phyloP scores from a whole-genome alignment of 2,888 invertebrate species.

The Drosophila lutescens region DNA sequence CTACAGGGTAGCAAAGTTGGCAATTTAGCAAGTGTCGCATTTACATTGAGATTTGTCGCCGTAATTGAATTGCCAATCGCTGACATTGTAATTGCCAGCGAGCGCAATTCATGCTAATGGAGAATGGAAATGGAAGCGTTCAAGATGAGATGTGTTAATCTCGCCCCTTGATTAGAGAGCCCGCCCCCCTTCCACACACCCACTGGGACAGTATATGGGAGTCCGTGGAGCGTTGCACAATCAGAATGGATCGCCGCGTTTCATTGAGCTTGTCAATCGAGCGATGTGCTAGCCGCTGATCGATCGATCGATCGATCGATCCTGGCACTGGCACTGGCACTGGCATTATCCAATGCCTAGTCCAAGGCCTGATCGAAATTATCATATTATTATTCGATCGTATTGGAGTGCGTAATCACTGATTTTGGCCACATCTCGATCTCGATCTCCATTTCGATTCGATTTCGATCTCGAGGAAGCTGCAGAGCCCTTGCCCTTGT shows the following conservation, averaged over 20 bases:
- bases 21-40: conserved; percentile 51
- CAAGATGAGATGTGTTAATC: conserved; percentile 55
- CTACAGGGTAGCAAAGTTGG: conserved; percentile 3
- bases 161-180: conserved; percentile 3
- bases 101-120: conserved; percentile 67
- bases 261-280: conserved; percentile 60
- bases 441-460: too few species aligned
- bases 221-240: conserved; percentile 59
- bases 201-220: conserved; percentile 27
- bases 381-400: conserved; percentile 39
- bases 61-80: conserved; percentile 71
- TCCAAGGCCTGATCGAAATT: conserved; percentile 59
- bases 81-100: conserved; percentile 65
- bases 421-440: neutral
- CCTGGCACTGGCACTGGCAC: conserved; percentile 37
- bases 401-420: conserved; percentile 11
- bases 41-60: conserved; percentile 67
- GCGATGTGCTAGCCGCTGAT: conserved; percentile 16
- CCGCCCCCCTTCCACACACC: neutral
- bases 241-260: conserved; percentile 44
- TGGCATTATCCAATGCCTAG: conserved; percentile 75
- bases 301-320: conserved; percentile 27
- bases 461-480: neutral
- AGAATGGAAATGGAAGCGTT: conserved; percentile 52
- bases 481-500: conserved; percentile 15